A percentile compares a stretch with the other conserved stretches of the same genome.
Evolutionary conservation across 2,797 vertebrate species (phyloP).

Genomic region (Karalla daura): DNA sequence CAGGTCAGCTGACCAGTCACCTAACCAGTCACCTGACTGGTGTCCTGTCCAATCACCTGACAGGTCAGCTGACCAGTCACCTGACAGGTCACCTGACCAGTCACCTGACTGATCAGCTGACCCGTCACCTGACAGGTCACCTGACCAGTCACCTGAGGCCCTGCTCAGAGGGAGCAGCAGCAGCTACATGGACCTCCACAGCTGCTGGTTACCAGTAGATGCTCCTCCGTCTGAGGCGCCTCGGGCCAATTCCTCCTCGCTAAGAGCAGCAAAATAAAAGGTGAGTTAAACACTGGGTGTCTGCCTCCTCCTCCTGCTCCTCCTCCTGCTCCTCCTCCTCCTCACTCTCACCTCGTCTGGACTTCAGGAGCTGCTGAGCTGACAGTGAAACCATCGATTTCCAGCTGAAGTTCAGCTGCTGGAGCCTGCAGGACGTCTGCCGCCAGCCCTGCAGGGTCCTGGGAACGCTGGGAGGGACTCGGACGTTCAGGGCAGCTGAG

Average conservation of each 20-base stretch:
- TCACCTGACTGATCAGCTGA: no score
- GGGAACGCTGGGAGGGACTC: constrained; percentile 57
- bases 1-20: no score
- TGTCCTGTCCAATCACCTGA: no score
- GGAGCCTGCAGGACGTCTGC: constrained; percentile 51
- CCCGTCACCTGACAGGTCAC: no score
- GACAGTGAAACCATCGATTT: constrained; percentile 49
- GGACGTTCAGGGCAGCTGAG: no score
- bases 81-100: no score
- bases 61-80: no score
- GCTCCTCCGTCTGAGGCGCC: constrained; percentile 26
- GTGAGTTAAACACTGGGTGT: constrained; percentile 45
- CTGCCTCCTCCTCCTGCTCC: constrained; percentile 18
- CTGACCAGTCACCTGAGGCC: constrained; percentile 3
- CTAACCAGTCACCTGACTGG: no score
- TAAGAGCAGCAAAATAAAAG: constrained; percentile 42
- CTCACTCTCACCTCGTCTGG: neutral
- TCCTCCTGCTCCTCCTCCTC: constrained; percentile 11
- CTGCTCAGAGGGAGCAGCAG: constrained; percentile 1
- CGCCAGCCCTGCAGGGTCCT: constrained; percentile 47
- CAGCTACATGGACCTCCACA: constrained; percentile 26
- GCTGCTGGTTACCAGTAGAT: constrained; percentile 42
- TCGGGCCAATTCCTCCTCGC: constrained; percentile 35
- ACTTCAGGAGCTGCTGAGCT: constrained; percentile 37
- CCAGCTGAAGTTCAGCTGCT: constrained; percentile 68